These are phyloP conservation scores for Montipora foliosa DNA, from an alignment of 64 coral and sea anemone genomes.

Conservation along the genomic window DNA sequence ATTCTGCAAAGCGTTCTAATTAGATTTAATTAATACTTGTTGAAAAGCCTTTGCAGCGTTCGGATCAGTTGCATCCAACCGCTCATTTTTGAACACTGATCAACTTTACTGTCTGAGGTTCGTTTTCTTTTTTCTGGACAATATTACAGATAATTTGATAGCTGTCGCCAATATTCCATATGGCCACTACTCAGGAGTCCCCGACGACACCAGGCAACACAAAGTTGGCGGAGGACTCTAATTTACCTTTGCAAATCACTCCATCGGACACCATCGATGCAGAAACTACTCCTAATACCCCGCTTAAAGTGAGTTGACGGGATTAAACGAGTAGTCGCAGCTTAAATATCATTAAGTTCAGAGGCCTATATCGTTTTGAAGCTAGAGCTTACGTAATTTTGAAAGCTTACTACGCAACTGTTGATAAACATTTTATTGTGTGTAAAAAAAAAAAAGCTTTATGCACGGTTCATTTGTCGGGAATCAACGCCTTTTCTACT, in stretches of 20 bases:
- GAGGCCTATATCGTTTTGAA: no score
- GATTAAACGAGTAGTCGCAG: neutral
- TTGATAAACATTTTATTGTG: no score
- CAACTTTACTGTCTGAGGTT: neutral
- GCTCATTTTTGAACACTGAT: neutral
- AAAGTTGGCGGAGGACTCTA: neutral
- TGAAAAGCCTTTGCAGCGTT: no score
- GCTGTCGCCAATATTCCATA: neutral
- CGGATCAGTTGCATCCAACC: no score
- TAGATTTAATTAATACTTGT: no score
- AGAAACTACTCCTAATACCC: neutral
- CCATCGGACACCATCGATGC: neutral
- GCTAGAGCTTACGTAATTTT: no score
- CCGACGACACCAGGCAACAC: conserved; percentile 16
- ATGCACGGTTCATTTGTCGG: no score
- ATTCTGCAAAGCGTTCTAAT: neutral
- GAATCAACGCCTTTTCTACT: no score
- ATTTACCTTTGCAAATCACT: neutral
- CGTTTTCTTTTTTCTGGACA: neutral
- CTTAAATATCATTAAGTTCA: no score
- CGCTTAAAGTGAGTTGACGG: conserved; percentile 23
- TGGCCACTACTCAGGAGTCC: conserved; percentile 1
- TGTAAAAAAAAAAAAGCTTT: no score
- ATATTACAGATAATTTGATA: conserved; percentile 3
- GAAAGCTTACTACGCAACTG: no score